Base-by-base conservation (phyloP, 2,797 vertebrate genomes). In the Apogon hyalosoma region DNA sequence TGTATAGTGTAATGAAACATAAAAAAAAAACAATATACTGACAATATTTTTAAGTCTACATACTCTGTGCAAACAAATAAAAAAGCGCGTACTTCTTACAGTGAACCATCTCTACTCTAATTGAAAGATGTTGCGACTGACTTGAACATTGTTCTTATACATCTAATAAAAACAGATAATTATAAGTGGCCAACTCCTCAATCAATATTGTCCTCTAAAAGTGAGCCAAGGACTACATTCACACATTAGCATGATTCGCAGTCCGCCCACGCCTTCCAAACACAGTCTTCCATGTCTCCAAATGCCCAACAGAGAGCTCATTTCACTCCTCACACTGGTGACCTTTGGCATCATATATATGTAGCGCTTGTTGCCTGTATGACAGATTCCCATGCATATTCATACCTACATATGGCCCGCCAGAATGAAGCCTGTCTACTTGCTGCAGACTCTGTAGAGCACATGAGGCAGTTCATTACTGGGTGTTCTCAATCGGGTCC, bases 311-410 rank as follows among this genome's bases (percentile, higher is more conserved):
- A 68, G 86, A 89, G 84, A 88, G 85, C 77, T 80, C 82, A 87
- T 91, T 92, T 88, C 88, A 80, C 83, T 88, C 80, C 82, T 92
- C 89, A 87, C 81, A 84, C 75, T 65, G 88, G 63, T 85, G 92
- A 93, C 92, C 92, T 93, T 87, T 93, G 90, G 88, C 90, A 89
- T 88, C 85, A 83, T 91, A 83, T 86, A 90, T 83, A 87, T 87
- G 86, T 90, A 80, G 81, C 59, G 84, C 85, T 86, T 89, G 85
- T 86, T 91, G 87, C 84, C 82, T 84, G 89, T 82, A 72, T 88
- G 91, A 93, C 92, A 94, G 92, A 87, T 93, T 94, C 80, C 80
- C 87, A 93, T 94, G 92, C 88, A 94, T 94, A 94, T 94, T 94
- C 93, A 94, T 94, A 85, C 56, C 74, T 89, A 80, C 92, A 94